Evolutionary conservation across 2,113 vertebrate species (phyloP).

Genomic region (Okapia johnstoni): DNA sequence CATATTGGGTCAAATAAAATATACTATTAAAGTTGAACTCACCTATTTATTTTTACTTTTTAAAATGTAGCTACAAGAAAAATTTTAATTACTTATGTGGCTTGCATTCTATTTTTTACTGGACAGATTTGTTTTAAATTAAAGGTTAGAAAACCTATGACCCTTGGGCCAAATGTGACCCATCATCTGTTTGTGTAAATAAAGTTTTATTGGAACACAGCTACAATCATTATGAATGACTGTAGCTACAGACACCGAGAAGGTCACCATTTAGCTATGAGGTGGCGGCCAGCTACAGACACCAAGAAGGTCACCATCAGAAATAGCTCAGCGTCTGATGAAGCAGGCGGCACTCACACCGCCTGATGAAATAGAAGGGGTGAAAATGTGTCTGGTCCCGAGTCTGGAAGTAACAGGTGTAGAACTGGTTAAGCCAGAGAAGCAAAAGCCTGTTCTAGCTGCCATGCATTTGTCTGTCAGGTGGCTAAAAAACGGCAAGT

Average conservation of each 20-base stretch:
- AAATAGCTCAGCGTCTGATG: neutral
- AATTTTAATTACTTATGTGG: neutral
- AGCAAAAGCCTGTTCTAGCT: neutral
- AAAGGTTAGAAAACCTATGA: neutral
- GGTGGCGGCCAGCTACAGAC: neutral
- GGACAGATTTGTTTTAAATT: neutral
- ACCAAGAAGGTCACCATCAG: conserved; percentile 28
- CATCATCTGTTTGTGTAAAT: neutral
- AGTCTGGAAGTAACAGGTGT: neutral
- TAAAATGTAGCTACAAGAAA: neutral
- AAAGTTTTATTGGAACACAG: conserved; percentile 10
- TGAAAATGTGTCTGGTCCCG: neutral
- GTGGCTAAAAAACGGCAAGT: neutral
- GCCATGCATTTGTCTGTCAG: neutral
- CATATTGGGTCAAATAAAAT: neutral
- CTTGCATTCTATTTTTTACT: neutral
- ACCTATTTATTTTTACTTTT: neutral
- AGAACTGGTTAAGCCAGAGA: neutral
- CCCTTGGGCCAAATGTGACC: neutral
- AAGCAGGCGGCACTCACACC: neutral
- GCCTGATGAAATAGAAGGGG: neutral
- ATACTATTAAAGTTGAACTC: neutral
- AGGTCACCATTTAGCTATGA: neutral
- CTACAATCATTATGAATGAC: neutral
- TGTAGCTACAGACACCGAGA: neutral